A percentile compares a stretch with the other conserved stretches of the same genome.
Evolutionary conservation across 2,797 vertebrate species (phyloP).

Genomic region (Vultur gryphus): DNA sequence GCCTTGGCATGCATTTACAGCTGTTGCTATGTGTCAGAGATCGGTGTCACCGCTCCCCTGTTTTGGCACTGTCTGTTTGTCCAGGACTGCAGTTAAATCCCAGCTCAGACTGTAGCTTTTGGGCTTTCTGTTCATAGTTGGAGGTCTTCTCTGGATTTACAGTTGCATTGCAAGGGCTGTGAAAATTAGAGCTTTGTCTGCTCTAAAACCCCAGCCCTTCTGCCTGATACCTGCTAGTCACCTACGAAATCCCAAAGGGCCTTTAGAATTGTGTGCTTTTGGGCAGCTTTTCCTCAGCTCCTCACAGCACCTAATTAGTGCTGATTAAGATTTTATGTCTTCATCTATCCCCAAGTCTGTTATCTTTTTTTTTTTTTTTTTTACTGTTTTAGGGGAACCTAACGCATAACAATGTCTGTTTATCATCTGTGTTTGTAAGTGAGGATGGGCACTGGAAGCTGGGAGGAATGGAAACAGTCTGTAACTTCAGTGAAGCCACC

Average conservation of each 20-base stretch:
- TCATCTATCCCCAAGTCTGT: not conserved
- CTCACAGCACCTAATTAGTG: not conserved
- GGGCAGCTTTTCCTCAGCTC: not conserved
- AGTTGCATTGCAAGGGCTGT: not conserved
- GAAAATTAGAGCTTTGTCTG: not conserved
- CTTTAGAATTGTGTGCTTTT: not conserved
- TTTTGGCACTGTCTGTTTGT: not conserved
- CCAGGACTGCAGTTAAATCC: not conserved
- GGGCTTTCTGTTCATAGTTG: not conserved
- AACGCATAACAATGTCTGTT: conserved; percentile 94
- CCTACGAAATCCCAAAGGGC: not conserved
- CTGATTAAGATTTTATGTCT: not conserved
- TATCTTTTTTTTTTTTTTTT: not conserved
- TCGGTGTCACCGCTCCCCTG: not conserved
- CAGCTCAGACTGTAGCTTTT: not conserved
- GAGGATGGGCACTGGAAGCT: conserved; percentile 98
- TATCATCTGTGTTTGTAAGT: conserved; percentile 92
- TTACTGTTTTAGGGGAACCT: conserved; percentile 83
- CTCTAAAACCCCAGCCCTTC: not conserved
- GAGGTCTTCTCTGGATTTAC: not conserved
- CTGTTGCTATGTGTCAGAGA: not conserved
- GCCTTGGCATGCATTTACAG: not conserved
- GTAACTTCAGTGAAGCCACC: conserved; percentile 88
- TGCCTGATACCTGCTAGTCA: not conserved
- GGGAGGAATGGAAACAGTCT: conserved; percentile 97